Conservation (phyloP, 2,113 vertebrate species). For the Lutjanus erythropterus region DNA sequence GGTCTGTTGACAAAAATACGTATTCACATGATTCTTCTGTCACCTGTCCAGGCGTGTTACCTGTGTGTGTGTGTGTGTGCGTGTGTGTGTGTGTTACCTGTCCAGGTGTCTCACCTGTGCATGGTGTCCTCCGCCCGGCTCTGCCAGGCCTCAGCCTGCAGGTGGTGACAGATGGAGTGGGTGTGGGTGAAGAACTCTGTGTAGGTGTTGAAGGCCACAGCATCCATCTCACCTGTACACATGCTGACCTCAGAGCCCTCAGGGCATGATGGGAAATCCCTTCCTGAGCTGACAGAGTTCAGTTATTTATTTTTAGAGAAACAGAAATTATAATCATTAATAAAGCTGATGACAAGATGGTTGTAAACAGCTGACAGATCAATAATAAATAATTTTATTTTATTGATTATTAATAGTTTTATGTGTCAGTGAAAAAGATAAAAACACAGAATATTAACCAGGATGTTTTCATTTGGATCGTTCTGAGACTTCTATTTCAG, state of each 20-base stretch:
- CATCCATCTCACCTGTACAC: slow-evolving; percentile 86
- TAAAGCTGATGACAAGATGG: no score
- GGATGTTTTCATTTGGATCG: no score
- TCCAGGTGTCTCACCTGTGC: slow-evolving; percentile 70
- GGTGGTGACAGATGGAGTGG: slow-evolving; percentile 88
- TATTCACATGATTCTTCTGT: no score
- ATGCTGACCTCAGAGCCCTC: slow-evolving; percentile 79
- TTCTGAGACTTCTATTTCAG: no score
- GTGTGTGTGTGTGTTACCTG: neutral
- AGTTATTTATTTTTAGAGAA: no score
- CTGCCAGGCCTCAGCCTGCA: slow-evolving; percentile 88
- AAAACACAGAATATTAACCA: no score
- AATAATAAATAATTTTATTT: no score
- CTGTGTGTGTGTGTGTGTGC: neutral
- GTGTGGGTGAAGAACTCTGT: slow-evolving; percentile 90
- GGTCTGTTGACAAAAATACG: no score
- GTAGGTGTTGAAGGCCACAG: slow-evolving; percentile 85
- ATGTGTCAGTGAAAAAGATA: no score
- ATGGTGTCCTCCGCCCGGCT: slow-evolving; percentile 80
- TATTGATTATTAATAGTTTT: no score
- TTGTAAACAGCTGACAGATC: no score
- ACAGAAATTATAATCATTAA: no score
- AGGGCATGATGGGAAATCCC: slow-evolving; percentile 83
- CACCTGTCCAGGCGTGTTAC: neutral
- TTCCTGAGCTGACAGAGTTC: slow-evolving; percentile 82